phyloP scores from a whole-genome alignment of 1,140 invertebrate species.

The silkworm (Bombyx mori) region DNA sequence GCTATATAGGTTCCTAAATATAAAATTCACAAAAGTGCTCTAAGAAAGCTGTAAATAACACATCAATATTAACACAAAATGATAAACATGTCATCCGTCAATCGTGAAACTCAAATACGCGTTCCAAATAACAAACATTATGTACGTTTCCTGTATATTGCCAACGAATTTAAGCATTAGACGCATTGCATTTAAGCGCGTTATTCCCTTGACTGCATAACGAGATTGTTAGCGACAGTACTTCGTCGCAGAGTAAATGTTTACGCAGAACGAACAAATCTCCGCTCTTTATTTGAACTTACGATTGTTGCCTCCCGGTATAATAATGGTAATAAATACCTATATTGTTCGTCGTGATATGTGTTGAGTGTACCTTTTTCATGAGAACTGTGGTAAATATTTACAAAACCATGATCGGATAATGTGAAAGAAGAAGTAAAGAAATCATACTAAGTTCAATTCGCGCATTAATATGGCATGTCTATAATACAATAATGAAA shows the following conservation, averaged over 20 bases:
- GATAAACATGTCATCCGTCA: conserved; percentile 8
- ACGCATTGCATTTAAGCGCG: background rate
- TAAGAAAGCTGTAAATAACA: background rate
- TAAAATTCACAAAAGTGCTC: no score
- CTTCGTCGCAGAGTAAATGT: conserved; percentile 6
- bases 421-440: no score
- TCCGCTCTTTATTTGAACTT: conserved; percentile 8
- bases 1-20: no score
- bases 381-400: no score
- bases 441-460: no score
- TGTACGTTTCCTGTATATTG: background rate
- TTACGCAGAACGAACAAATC: conserved; percentile 4
- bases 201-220: background rate
- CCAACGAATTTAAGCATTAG: conserved; percentile 2
- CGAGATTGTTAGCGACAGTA: conserved; percentile 6
- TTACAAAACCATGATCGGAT: no score
- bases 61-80: conserved; percentile 6
- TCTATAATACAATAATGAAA: no score
- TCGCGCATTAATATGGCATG: no score
- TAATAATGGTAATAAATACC: conserved; percentile 1
- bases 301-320: conserved; percentile 3
- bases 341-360: conserved; percentile 1
- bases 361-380: background rate
- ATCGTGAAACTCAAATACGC: conserved; percentile 1
- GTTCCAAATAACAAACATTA: conserved; percentile 1